Conservation (phyloP, 2,113 vertebrate genomes). For the Sigmodon hispidus region DNA sequence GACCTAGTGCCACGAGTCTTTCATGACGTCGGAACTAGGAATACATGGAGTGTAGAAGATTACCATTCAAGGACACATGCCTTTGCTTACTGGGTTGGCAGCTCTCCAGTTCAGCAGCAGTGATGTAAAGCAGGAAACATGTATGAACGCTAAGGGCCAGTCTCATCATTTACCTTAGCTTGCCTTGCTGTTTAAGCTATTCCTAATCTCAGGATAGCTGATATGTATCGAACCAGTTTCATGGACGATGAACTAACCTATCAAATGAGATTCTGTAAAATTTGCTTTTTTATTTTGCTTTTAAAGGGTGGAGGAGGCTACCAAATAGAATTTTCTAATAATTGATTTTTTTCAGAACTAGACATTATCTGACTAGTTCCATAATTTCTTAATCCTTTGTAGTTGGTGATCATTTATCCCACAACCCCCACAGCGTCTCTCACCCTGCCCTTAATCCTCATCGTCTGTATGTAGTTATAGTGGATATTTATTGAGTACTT, state of each 20-base stretch:
- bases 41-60: not conserved
- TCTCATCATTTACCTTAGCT: not conserved
- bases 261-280: not conserved
- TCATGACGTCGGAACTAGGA: not conserved
- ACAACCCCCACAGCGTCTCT: not conserved
- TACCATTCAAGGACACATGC: not conserved
- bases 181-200: not conserved
- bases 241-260: not conserved
- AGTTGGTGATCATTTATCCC: conserved; percentile 3
- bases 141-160: no score
- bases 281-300: not conserved
- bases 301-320: not conserved
- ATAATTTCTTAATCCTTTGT: conserved; percentile 9
- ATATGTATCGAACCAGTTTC: not conserved
- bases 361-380: not conserved
- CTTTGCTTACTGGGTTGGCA: not conserved
- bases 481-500: not conserved
- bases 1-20: not conserved
- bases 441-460: not conserved
- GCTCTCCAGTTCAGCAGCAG: not conserved
- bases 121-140: not conserved
- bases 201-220: not conserved
- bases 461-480: not conserved
- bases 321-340: not conserved
- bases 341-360: not conserved